A percentile compares a stretch with the other conserved stretches of the same genome.
These are phyloP conservation scores for Poicephalus meyeri DNA, from an alignment of 2,113 vertebrate genomes.

Conservation along the genomic window DNA sequence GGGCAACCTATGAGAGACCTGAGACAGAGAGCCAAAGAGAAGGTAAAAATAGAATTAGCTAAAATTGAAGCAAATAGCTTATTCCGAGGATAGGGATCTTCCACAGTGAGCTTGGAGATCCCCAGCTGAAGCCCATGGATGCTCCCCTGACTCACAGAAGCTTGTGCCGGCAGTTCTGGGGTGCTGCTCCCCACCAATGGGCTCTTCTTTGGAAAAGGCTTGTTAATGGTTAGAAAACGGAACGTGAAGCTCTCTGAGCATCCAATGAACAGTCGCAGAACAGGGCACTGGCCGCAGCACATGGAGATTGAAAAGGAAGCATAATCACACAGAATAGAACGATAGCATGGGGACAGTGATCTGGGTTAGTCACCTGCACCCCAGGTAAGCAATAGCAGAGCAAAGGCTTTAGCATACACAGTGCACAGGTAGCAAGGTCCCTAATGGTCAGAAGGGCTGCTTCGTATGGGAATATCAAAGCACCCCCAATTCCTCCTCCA, in stretches of 20 bases:
- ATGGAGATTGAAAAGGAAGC: not conserved
- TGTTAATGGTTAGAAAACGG: not conserved
- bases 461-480: not conserved
- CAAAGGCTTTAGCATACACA: not conserved
- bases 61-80: not conserved
- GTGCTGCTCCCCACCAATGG: fast-evolving
- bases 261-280: not conserved
- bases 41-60: not conserved
- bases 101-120: not conserved
- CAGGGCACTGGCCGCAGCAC: not conserved
- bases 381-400: fast-evolving
- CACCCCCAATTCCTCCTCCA: too few species aligned
- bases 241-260: not conserved
- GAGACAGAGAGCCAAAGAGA: not conserved
- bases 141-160: not conserved
- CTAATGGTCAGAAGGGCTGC: not conserved
- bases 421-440: too few species aligned
- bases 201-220: not conserved
- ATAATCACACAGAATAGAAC: fast-evolving
- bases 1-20: not conserved
- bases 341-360: fast-evolving
- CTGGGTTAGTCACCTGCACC: fast-evolving
- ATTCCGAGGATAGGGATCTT: not conserved
- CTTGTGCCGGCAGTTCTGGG: not conserved
- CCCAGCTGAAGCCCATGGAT: not conserved